Evolutionary conservation across 2,888 invertebrate species (phyloP).

Genomic region (Lasioglossum calceatum): DNA sequence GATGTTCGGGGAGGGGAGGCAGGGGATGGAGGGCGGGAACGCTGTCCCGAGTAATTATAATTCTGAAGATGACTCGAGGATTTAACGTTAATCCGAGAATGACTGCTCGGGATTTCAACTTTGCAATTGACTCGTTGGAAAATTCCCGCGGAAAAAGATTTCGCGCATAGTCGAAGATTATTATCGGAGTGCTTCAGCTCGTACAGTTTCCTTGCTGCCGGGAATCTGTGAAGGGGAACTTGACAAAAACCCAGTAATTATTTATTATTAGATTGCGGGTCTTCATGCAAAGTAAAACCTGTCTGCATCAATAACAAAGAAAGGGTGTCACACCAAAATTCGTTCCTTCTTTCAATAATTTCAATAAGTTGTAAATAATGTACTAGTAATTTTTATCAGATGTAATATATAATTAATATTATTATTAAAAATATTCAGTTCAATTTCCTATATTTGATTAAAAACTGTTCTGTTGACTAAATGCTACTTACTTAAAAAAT

Average conservation of each 20-base stretch:
- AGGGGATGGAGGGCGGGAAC: neutral
- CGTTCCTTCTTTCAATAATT: neutral
- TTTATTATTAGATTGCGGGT: neutral
- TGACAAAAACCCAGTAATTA: neutral
- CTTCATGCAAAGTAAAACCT: neutral
- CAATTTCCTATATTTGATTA: too few species aligned
- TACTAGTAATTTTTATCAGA: neutral
- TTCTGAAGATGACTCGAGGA: constrained; percentile 1
- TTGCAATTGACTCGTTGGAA: constrained; percentile 5
- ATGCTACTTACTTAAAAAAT: neutral
- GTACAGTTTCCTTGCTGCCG: neutral
- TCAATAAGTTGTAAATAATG: neutral
- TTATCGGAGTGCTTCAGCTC: neutral
- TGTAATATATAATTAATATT: neutral
- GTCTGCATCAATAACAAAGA: neutral
- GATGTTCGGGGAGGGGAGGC: neutral
- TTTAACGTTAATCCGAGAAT: constrained; percentile 25
- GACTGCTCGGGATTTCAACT: constrained; percentile 2
- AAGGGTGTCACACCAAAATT: neutral
- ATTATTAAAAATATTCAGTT: neutral
- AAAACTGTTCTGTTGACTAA: neutral
- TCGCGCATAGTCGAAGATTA: neutral
- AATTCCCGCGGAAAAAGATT: constrained; percentile 2
- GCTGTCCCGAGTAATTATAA: constrained; percentile 27
- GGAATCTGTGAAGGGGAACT: neutral